phyloP scores from a whole-genome alignment of 1,140 invertebrate genomes.

The Eulimnadia texana region DNA sequence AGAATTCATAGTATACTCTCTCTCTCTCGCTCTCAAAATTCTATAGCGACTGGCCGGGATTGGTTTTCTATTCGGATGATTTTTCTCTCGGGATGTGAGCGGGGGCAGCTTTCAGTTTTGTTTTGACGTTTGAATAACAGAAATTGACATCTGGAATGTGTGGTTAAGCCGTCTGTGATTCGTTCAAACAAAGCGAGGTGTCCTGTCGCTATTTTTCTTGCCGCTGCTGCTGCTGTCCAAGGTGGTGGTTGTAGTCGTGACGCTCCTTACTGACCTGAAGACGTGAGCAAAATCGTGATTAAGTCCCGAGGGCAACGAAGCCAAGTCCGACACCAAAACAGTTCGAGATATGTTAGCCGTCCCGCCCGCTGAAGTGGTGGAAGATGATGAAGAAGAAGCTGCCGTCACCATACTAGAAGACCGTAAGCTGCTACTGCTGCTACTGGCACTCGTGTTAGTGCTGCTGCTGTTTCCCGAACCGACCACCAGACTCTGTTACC shows the following conservation, averaged over 20 bases:
- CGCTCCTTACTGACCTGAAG: constrained; percentile 5
- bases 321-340: constrained; percentile 5
- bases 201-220: background rate
- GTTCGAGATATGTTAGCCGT: background rate
- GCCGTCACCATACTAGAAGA: constrained; percentile 2
- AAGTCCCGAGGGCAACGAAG: background rate
- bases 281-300: constrained; percentile 12
- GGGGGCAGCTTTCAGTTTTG: background rate
- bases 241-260: constrained; percentile 1
- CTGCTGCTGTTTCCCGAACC: background rate
- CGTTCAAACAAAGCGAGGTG: background rate
- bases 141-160: background rate
- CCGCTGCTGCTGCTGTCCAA: background rate
- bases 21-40: too few relatives aligned
- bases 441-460: background rate
- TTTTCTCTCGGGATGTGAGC: too few relatives aligned
- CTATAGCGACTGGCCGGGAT: too few relatives aligned
- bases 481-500: background rate
- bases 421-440: constrained; percentile 1
- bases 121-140: background rate
- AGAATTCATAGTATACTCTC: too few relatives aligned
- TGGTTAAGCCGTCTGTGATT: background rate
- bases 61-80: too few relatives aligned
- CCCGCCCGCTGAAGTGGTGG: background rate
- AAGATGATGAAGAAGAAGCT: background rate